Evolutionary conservation across 2,113 vertebrate species (phyloP), one percentile per base, ranked within the genome.

Genomic region (Rhadina sibilatrix): DNA sequence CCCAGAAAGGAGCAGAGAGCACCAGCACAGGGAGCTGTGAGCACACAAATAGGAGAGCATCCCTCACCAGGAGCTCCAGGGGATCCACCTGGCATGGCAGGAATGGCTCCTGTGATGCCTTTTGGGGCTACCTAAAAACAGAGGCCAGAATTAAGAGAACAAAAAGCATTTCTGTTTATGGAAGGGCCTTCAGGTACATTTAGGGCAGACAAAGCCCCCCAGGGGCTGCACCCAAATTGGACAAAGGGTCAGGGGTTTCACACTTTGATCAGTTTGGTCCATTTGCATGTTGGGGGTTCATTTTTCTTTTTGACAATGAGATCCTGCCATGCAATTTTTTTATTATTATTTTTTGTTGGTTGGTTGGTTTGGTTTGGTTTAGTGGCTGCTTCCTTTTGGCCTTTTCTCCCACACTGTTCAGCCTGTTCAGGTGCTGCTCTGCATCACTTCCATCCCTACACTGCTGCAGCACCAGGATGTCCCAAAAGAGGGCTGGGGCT

Each of bases 201-300:
- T 27, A 0, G 5, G 63, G 64, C 35, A 52, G 35, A 40, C 0
- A 10, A 21, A 63, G 5, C 10, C 7, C 2, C 27, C 10, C 28
- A 40, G 14, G 8, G 23, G 5, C 10, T 52, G 1, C 42, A 47
- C 23, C 35, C 69, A 27, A 23, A 52, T n/a, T 22, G 14, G 28
- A 53, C 10, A 2, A 9, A 0, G 2, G 7, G 22, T 27, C 22
- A n/a, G 1, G 3, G 3, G 4, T 53, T 64, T 4, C 14, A n/a
- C 3, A 17, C 11, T 42, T 63, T 12, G 1, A n/a, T 42, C 7
- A 52, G 6, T 53, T 64, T 42, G 31, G 11, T 6, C 11, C 19
- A 42, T 78, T 64, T 42, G 8, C 5, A 30, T 14, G 5, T 28
- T 64, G 19, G 37, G 10, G 15, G 4, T 64, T 23, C 2, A 30